Evolutionary conservation across 2,888 invertebrate genomes (phyloP), one percentile per base, ranked within the genome.

Genomic region (Oligia fasciuncula): DNA sequence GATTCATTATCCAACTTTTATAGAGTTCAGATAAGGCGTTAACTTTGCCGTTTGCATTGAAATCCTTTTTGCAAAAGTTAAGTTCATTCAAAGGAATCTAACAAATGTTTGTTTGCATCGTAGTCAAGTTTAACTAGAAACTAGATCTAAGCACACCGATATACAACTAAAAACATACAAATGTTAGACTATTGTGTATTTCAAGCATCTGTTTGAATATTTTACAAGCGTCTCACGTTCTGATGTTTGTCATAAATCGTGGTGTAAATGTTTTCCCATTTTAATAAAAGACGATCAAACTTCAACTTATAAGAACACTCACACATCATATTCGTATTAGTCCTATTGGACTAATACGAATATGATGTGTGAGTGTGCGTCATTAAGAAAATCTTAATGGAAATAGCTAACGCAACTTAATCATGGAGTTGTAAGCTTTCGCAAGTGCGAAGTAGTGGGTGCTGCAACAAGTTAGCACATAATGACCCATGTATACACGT

Each of bases 41-140:
- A 82, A 84, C 76, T 85, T 85, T 73, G 65, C 71, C 68, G 76
- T 87, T 89, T 83, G 83, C 81, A 83, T 87, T 82, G 77, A 81
- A 84, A 79, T 84, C 73, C 87, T 89, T 90, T 90, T 90, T 90
- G 82, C 87, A 79, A 89, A 91, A 91, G 85, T 91, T 84, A 81
- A 78, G 81, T 87, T 80, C 81, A 80, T 85, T 77, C 66, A 60
- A 74, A 79, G 77, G 75, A 85, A 76, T 77, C 67, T 65, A 73
- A 79, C 57, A 76, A 81, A 77, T 65, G 51, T 69, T 82, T 83
- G 78, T 86, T 79, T 84, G 72, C 63, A 66, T 73, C 69, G 73
- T 76, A 82, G 79, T 80, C 70, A 73, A 83, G 77, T 76, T 85
- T 54, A 83, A 80, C 67, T 85, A 43, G 62, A 79, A 85, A 76